Evolutionary conservation across 2,113 vertebrate species (phyloP).

Genomic region (Cyprinodon tularosa): DNA sequence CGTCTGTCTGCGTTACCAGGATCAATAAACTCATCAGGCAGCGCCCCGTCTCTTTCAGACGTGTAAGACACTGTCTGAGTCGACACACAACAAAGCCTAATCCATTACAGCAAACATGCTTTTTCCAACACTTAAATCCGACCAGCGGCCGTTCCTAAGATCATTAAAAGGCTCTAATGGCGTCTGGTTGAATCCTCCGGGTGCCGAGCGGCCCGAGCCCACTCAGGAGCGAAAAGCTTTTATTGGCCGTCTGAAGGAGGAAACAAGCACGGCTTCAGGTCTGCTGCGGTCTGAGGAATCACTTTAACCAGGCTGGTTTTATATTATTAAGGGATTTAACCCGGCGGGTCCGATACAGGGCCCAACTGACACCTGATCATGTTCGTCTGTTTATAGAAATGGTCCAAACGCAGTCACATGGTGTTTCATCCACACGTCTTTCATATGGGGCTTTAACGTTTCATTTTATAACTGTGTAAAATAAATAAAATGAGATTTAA

Average conservation of each 20-base stretch:
- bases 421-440: no score
- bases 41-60: neutral
- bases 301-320: neutral
- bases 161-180: slow-evolving; percentile 22
- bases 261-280: slow-evolving; percentile 17
- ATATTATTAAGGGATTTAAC: neutral
- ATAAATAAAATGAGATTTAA: no score
- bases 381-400: no score
- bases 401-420: no score
- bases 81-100: slow-evolving; percentile 14
- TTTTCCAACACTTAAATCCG: slow-evolving; percentile 29
- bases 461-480: no score
- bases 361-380: no score
- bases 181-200: neutral
- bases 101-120: slow-evolving; percentile 17
- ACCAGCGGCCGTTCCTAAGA: slow-evolving; percentile 18
- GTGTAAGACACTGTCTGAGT: slow-evolving; percentile 3
- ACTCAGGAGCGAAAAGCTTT: slow-evolving; percentile 31
- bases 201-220: neutral
- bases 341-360: no score
- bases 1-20: neutral
- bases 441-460: no score
- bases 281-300: slow-evolving; percentile 8
- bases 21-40: slow-evolving; percentile 36
- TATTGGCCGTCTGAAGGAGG: slow-evolving; percentile 20